Percentiles rank a stretch among this genome's conserved stretches.
Evolutionary conservation across 2,888 invertebrate genomes (phyloP).

Genomic region (Eubasilissa splendida): DNA sequence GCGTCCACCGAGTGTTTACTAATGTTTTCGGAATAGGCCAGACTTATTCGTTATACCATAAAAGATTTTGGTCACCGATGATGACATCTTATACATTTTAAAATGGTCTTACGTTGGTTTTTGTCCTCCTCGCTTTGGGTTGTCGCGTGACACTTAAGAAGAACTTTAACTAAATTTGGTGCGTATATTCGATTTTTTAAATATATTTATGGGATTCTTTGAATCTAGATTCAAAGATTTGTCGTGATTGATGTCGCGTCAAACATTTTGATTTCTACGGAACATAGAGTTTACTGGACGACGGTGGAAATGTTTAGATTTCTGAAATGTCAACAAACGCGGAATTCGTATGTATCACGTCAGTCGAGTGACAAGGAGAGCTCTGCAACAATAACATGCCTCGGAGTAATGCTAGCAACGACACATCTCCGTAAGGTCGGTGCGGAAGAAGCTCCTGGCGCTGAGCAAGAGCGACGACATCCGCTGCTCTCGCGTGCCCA

Average conservation of each 20-base stretch:
- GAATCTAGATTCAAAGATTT: too few relatives aligned
- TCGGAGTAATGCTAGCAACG: neutral
- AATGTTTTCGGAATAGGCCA: slow-evolving; percentile 37
- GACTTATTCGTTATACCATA: slow-evolving; percentile 22
- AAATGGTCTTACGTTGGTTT: slow-evolving; percentile 17
- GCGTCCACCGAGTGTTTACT: slow-evolving; percentile 19
- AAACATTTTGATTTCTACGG: too few relatives aligned
- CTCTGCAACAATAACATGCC: neutral
- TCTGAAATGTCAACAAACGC: neutral
- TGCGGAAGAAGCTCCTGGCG: slow-evolving; percentile 2
- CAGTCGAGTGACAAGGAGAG: neutral
- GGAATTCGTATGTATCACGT: too few relatives aligned
- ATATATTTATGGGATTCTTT: too few relatives aligned
- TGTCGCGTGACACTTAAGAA: too few relatives aligned
- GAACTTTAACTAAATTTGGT: too few relatives aligned
- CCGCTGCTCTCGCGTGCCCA: slow-evolving; percentile 19
- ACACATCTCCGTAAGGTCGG: slow-evolving; percentile 1
- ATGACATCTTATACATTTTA: slow-evolving; percentile 49
- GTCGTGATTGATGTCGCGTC: too few relatives aligned
- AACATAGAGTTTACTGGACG: too few relatives aligned
- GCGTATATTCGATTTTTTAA: too few relatives aligned
- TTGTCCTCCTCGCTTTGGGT: slow-evolving; percentile 14
- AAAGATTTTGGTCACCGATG: slow-evolving; percentile 34
- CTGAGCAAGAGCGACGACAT: slow-evolving; percentile 51
- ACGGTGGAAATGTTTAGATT: too few relatives aligned